Base-by-base conservation (phyloP, 2,888 invertebrate genomes). In the Psylliodes chrysocephalus region DNA sequence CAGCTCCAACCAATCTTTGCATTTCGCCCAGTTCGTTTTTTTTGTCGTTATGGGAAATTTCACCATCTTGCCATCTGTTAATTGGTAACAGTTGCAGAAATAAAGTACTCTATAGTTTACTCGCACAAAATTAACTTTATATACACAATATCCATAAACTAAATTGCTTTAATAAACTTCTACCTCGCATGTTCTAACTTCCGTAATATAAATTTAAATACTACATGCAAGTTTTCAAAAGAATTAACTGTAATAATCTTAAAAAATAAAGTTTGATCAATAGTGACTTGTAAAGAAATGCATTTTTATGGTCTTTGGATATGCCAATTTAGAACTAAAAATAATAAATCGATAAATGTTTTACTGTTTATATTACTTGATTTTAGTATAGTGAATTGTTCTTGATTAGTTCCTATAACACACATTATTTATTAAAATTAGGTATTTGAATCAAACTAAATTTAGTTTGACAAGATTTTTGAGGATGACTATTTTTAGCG, bases 21-120 rank as follows among this genome's bases (percentile, higher is more conserved):
- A 49, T 57, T 57, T 57, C 49, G 47, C 49, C 49, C 57, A 38
- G 49, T 47, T 49, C 14, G 10, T 49, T 57, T 57, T 42, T 57
- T 57, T 57, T 28, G 38, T 38, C 15, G 35, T 19, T 38, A 12
- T 56, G 49, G 49, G 49, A 57, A 49, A 22, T 47, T 25, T 7
- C 49, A 17, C 2, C 56, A 28, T n/a, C n/a, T n/a, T n/a, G n/a
- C n/a, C n/a, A 14, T 22, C 17, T 33, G 56, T 47, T 28, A 17
- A 19, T 38, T 17, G 25, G 56, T 57, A 47, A 47, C 56, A 57
- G 47, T 57, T 57, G 47, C 38, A 22, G 57, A 49, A 57, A 57
- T 57, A 56, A 46, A 56, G 33, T 46, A 30, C 44, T 8, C 15
- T 12, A 44, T 22, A 15, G 30, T 55, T 35, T 35, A 18, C 19